Evolutionary conservation across 1,140 invertebrate genomes (phyloP).

Genomic region (Drosophila persimilis): DNA sequence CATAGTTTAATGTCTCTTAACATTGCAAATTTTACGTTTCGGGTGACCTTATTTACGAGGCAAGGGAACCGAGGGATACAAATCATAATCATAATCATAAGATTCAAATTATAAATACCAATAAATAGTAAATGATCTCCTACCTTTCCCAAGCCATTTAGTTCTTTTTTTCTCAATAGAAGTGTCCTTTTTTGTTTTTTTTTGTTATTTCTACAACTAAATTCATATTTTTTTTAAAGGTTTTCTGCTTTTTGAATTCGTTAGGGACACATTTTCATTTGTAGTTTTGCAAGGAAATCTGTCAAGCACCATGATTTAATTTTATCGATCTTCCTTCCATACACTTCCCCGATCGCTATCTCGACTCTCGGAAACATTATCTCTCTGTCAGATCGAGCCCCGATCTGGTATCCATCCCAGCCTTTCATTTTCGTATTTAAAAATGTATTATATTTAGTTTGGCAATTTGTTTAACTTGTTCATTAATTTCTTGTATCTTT

Average conservation of each 20-base stretch:
- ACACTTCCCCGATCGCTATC: background rate
- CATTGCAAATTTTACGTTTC: slow-evolving; percentile 44
- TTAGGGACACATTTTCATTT: slow-evolving; percentile 7
- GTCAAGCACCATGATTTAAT: slow-evolving; percentile 66
- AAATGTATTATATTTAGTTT: slow-evolving; percentile 59
- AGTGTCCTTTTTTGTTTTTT: no score
- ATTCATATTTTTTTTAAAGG: no score
- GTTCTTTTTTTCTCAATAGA: no score
- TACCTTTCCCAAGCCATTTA: background rate
- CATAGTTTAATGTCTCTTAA: slow-evolving; percentile 57
- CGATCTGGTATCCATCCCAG: background rate
- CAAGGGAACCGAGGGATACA: background rate
- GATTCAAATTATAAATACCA: background rate
- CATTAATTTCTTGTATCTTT: slow-evolving; percentile 3
- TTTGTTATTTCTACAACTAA: no score
- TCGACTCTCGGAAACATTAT: slow-evolving; percentile 16
- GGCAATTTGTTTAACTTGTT: slow-evolving; percentile 60
- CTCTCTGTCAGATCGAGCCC: background rate
- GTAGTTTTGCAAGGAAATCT: slow-evolving; percentile 49
- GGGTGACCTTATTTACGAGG: background rate
- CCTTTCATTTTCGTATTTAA: slow-evolving; percentile 26
- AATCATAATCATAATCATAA: background rate
- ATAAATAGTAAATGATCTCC: background rate
- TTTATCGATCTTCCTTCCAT: slow-evolving; percentile 23
- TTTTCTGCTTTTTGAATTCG: slow-evolving; percentile 1